Evolutionary conservation across 1,140 invertebrate genomes (phyloP).

Genomic region (Chionoecetes opilio): DNA sequence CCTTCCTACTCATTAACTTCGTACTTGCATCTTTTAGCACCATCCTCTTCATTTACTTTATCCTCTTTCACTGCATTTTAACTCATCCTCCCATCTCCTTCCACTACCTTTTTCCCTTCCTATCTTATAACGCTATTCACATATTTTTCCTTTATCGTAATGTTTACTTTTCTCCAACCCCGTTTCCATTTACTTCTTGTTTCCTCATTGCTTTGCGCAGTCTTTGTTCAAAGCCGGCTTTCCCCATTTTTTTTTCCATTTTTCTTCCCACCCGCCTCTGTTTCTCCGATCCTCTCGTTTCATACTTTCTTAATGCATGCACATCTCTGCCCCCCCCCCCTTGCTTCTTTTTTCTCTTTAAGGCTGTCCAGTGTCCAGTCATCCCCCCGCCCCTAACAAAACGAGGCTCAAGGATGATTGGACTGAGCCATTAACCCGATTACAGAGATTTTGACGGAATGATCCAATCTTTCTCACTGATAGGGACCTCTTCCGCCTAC

Average conservation of each 20-base stretch:
- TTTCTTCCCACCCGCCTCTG: background rate
- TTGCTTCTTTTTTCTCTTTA: background rate
- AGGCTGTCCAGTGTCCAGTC: background rate
- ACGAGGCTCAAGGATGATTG: conserved; percentile 5
- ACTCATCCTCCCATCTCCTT: background rate
- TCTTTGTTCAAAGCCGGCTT: background rate
- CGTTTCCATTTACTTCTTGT: background rate
- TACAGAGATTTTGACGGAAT: background rate
- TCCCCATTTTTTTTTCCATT: background rate
- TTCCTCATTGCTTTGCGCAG: background rate
- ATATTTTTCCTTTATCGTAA: no score
- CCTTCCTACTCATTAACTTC: no score
- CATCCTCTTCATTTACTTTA: background rate
- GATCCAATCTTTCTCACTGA: conserved; percentile 16
- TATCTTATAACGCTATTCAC: background rate
- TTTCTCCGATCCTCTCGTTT: background rate
- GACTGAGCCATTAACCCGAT: conserved; percentile 28
- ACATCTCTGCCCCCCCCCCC: background rate
- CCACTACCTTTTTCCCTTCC: background rate
- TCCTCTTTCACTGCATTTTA: background rate
- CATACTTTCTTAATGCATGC: background rate
- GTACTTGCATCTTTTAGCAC: no score
- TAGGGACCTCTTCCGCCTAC: background rate
- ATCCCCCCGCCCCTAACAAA: background rate
- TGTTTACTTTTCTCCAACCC: background rate